Base-by-base conservation (phyloP, 2,888 invertebrate genomes). In the Cartodere bifasciata region DNA sequence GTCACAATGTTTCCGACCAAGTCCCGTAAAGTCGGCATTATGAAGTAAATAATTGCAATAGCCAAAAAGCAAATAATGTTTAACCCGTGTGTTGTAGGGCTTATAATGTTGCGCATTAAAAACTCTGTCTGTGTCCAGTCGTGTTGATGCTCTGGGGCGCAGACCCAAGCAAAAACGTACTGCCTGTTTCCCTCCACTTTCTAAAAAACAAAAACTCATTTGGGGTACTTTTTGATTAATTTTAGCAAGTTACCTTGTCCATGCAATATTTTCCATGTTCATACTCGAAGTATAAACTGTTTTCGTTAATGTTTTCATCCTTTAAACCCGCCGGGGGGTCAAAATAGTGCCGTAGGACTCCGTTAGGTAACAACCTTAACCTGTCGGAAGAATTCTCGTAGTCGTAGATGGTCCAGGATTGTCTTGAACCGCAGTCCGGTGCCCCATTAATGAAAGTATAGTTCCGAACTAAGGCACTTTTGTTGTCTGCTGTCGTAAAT, bases 1-100 rank as follows among this genome's bases (percentile, higher is more conserved):
- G 85, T 84, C 35, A 86, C 72, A 40, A 86, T 85, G 53, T 86
- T 86, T 2, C 86, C 86, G 17, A 83, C 75, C 28, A 86, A 65
- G 62, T 87, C 85, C 50, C 84, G 63, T 32, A 87, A 60, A 29
- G 85, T 84, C 9, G 86, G 85, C 50, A 87, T 60, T 21, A 86
- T 74, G 58, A 86, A 86, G 52, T 86, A 86, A 37, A 85, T 71
- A 25, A 85, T 70, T 4, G 85, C 80, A 20, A 84, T 73, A 9
- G 75, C 53, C 30, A 85, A 56, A 43, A 78, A 72, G 39, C 81
- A 70, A 25, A 73, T 62, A 46, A 86, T 75, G 9, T 80, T 69
- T 29, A 84, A 67, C 1, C 72, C 72, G 56, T 84, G 84, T 39
- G 81, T 80, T 26, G 78, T 62, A 6, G 86, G 84, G 60, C 81